phyloP scores from a whole-genome alignment of 2,113 vertebrate genomes.

The Anser brachyrhynchus region DNA sequence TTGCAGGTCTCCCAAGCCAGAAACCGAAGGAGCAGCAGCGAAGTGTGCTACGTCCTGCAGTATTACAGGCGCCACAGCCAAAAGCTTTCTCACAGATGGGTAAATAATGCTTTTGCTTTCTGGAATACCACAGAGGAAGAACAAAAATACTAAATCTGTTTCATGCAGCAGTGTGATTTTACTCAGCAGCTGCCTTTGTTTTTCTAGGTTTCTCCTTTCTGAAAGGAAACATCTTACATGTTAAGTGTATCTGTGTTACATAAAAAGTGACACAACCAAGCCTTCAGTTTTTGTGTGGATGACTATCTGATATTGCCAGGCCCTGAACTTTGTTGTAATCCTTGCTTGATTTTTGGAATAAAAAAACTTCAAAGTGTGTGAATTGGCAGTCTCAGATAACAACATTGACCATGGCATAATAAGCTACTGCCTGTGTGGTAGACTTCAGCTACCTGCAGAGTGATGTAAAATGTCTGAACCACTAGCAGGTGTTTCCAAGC shows the following conservation, averaged over 20 bases:
- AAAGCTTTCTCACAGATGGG: conserved; percentile 88
- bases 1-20: conserved; percentile 93
- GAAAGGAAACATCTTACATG: background rate
- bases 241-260: background rate
- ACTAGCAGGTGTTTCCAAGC: background rate
- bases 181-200: background rate
- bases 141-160: background rate
- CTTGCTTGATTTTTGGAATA: background rate
- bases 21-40: conserved; percentile 97
- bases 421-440: background rate
- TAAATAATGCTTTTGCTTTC: conserved; percentile 68
- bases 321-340: background rate
- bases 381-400: background rate
- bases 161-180: background rate
- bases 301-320: background rate
- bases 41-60: conserved; percentile 94
- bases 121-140: background rate
- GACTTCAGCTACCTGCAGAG: background rate
- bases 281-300: background rate
- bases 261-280: background rate
- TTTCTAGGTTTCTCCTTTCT: background rate
- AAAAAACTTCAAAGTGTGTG: background rate
- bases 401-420: background rate
- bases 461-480: background rate
- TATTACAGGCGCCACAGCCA: conserved; percentile 90